A percentile compares a stretch with the other conserved stretches of the same genome.
These are phyloP conservation scores for Parapsyche elsis DNA, from an alignment of 1,140 invertebrate genomes.

Conservation along the genomic window DNA sequence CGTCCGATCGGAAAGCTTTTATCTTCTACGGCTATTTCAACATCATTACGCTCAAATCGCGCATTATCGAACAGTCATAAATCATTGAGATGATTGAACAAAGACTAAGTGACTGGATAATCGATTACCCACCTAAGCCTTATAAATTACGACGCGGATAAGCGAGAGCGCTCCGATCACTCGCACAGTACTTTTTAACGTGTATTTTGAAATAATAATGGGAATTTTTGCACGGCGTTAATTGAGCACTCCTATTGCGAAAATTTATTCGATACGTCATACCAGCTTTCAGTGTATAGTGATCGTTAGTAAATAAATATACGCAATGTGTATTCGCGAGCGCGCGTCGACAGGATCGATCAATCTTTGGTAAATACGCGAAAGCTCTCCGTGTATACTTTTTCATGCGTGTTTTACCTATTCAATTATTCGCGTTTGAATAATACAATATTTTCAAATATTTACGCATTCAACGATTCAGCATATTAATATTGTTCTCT, in stretches of 20 bases:
- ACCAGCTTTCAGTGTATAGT: no score
- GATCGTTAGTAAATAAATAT: no score
- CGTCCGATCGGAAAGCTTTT: not conserved
- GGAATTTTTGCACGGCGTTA: not conserved
- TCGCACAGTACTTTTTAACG: no score
- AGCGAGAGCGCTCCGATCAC: not conserved
- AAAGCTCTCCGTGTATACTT: not conserved
- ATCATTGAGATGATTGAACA: slow-evolving; percentile 34
- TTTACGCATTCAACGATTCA: not conserved
- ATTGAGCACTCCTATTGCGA: no score
- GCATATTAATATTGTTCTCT: no score
- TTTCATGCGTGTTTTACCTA: no score
- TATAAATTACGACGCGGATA: slow-evolving; percentile 24
- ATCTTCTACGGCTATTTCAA: slow-evolving; percentile 3
- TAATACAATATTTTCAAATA: no score
- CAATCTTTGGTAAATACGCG: slow-evolving; percentile 5
- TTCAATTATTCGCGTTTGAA: no score
- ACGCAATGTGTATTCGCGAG: not conserved
- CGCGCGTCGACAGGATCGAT: not conserved
- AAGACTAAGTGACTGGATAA: slow-evolving; percentile 36
- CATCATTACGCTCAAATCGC: slow-evolving; percentile 25
- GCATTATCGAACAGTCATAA: slow-evolving; percentile 25
- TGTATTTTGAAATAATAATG: no score
- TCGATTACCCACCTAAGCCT: slow-evolving; percentile 19
- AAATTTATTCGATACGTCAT: no score